Base-by-base conservation (phyloP, 2,797 vertebrate species). In the Nyctalus aviator region DNA sequence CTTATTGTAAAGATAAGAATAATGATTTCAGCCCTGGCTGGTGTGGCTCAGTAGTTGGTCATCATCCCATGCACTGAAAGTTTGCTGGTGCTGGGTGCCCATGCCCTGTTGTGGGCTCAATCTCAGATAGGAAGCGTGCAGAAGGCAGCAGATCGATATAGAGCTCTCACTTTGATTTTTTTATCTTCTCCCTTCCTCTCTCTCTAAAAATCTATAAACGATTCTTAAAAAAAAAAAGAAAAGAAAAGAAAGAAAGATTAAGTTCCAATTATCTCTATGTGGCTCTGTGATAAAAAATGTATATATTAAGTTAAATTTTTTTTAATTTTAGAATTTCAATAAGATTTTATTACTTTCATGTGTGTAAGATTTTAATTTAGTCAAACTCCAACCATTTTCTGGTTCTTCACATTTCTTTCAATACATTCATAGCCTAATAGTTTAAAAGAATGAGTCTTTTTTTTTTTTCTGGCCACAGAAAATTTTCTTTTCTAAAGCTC, bases 401-500 rank as follows among this genome's bases (percentile, higher is more conserved):
- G 18, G 41, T 85, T 90, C 6, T 88, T 93, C 44, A 94, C 4
- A 64, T 73, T 82, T 81, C 21, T 77, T 96, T 84, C 27, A 62
- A 18, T 72, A 35, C 88, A 13, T 1, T n/a, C 9, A 88, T 41
- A 77, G 3, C 30, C 79, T 32, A 10, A 8, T 25, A 37, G 3
- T 53, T 79, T 72, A 37, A 93, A 95, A 76, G 20, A 72, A 71
- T 87, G 13, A 37, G 18, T 66, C 30, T 59, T 13, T 9, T 73
- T 75, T 37, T 37, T 37, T 75, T 90, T 84, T 53, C 9, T 77
- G 35, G 20, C 12, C 21, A 88, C 3, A 73, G 46, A 66, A 86
- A 81, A 57, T 75, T 27, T 82, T 11, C 72, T 85, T 82, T 59
- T 64, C 72, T 90, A 83, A 89, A 68, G 64, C 14, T 30, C 20